Conservation (phyloP, 2,888 invertebrate genomes). For the Xanthia togata region DNA sequence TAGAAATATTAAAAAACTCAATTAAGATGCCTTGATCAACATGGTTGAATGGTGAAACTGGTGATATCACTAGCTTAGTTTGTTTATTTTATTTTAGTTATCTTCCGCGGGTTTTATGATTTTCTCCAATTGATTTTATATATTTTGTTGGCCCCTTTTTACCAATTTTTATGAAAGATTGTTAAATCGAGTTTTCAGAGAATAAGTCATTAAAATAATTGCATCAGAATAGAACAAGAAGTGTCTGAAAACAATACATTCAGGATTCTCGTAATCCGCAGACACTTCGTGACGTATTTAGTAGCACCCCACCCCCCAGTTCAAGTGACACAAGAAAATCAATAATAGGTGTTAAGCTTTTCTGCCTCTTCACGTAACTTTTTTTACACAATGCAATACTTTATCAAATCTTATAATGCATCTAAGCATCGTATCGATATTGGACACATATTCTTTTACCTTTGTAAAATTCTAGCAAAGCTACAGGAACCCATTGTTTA, state of each 20-base stretch:
- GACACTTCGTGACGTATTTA: constrained; percentile 69
- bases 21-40: constrained; percentile 7
- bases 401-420: background rate
- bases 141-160: background rate
- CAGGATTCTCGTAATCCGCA: constrained; percentile 14
- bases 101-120: no score
- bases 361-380: constrained; percentile 39
- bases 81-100: no score
- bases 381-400: background rate
- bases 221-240: background rate
- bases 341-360: constrained; percentile 69
- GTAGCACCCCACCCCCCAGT: constrained; percentile 74
- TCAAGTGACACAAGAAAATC: constrained; percentile 82
- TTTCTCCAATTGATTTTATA: no score
- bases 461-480: background rate
- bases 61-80: constrained; percentile 2
- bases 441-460: background rate
- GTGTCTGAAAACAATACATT: constrained; percentile 40
- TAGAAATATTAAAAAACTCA: background rate
- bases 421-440: background rate
- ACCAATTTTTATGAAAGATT: background rate
- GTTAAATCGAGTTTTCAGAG: background rate
- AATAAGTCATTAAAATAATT: constrained; percentile 17
- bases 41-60: constrained; percentile 1
- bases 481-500: constrained; percentile 36